phyloP scores from a whole-genome alignment of 2,113 vertebrate species.

The Mormyrus lacerda region DNA sequence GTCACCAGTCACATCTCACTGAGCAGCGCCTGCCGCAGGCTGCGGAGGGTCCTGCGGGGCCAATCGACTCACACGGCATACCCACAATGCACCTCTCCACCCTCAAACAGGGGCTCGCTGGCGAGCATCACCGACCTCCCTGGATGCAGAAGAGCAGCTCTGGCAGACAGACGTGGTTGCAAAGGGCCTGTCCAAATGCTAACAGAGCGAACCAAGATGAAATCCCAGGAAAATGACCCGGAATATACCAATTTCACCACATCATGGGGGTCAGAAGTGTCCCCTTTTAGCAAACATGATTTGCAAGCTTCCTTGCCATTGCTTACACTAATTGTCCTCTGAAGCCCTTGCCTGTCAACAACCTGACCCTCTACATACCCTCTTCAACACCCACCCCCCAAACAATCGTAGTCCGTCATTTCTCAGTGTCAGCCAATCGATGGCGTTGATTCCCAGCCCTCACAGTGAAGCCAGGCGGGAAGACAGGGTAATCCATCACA shows the following conservation, averaged over 20 bases:
- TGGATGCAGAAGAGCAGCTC: background rate
- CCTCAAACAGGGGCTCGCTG: background rate
- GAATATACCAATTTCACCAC: background rate
- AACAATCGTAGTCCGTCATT: conserved; percentile 54
- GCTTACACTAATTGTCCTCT: conserved; percentile 44
- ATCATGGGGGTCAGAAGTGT: background rate
- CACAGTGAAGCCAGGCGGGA: conserved; percentile 59
- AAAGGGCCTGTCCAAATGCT: background rate
- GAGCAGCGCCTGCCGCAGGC: background rate
- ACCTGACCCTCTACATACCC: conserved; percentile 25
- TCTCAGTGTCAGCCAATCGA: conserved; percentile 67
- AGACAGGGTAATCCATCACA: conserved; percentile 72
- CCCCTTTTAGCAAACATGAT: background rate
- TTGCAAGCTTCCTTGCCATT: background rate
- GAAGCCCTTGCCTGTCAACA: conserved; percentile 47
- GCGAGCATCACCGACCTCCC: background rate
- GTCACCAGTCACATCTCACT: background rate
- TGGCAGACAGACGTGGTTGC: background rate
- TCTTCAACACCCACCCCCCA: conserved; percentile 34
- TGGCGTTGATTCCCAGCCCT: conserved; percentile 64
- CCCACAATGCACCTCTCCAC: background rate
- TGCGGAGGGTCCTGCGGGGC: background rate
- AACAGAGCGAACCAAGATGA: background rate
- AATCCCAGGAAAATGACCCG: background rate
- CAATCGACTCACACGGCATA: background rate